Conservation (phyloP, 2,888 invertebrate species). For the Microplitis deprimator region DNA sequence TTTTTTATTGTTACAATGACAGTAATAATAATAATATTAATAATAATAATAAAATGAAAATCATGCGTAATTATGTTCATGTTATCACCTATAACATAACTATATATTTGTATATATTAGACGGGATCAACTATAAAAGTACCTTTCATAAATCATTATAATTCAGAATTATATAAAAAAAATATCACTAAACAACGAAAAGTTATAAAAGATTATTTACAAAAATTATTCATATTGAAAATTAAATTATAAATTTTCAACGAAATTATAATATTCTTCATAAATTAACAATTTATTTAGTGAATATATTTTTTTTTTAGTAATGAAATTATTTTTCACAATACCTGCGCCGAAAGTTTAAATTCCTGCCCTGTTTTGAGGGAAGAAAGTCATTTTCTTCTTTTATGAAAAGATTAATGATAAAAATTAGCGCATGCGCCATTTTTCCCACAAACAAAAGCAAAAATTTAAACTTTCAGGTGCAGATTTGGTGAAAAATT, state of each 20-base stretch:
- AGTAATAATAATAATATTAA: neutral
- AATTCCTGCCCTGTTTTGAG: neutral
- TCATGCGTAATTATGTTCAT: neutral
- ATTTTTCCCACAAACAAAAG: too few relatives aligned
- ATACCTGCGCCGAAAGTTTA: neutral
- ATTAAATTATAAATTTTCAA: neutral
- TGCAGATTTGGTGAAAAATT: too few relatives aligned
- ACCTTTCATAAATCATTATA: neutral
- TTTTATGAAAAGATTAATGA: too few relatives aligned
- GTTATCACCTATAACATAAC: neutral
- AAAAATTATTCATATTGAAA: neutral
- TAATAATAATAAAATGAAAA: neutral
- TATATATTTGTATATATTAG: neutral
- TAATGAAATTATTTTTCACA: neutral
- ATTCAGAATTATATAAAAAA: neutral
- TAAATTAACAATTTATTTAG: neutral
- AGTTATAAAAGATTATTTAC: neutral
- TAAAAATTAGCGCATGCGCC: too few relatives aligned
- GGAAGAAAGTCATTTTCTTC: too few relatives aligned
- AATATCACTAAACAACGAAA: neutral
- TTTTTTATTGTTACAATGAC: neutral
- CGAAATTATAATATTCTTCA: neutral
- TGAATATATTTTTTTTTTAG: too few relatives aligned
- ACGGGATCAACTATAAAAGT: neutral
- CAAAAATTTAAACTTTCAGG: too few relatives aligned